Evolutionary conservation across 2,113 vertebrate genomes (phyloP), one percentile per base, ranked within the genome.

Genomic region (Gambusia holbrooki): DNA sequence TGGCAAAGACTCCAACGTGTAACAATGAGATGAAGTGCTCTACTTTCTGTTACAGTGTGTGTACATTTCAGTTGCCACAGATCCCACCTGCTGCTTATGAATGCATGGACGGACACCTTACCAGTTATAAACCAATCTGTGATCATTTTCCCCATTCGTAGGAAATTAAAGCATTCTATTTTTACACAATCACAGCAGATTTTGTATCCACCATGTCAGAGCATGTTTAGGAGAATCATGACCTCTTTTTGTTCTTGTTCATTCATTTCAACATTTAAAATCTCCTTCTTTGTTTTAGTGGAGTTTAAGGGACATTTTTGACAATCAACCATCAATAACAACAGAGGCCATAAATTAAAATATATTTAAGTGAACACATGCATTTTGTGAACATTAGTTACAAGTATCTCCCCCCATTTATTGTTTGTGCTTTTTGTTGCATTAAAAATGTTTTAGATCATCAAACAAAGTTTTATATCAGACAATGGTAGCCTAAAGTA

Each of bases 21-120:
- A 74, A 84, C 69, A 80, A 76, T 88, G 77, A 87, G 71, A 87
- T 78, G 66, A 89, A 91, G 87, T 92, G 89, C 87, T 91, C 87
- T 81, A 75, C 71, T 85, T 84, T 84, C 76, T 88, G 90, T 88
- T 86, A 96, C 93, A 0, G 95, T 95, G 85, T 95, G 89, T 91
- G 92, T 90, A 82, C 94, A 94, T 88, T 98, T 95, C 81, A 81
- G 66, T 79, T 82, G 80, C 88, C 80, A 86, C 77, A 73, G 61
- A 81, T 83, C 71, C 90, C 84, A 86, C 73, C 81, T 78, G 79
- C 87, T 79, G 87, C 82, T 85, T 84, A 79, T 73, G 85, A 85
- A 86, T 84, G 80, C 81, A 84, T 83, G 73, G 79, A 73, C 74
- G 78, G 80, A 80, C 84, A 84, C 75, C 79, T 86, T 73, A 82